Conservation (phyloP, 2,888 invertebrate genomes). For the Microdon myrmicae region DNA sequence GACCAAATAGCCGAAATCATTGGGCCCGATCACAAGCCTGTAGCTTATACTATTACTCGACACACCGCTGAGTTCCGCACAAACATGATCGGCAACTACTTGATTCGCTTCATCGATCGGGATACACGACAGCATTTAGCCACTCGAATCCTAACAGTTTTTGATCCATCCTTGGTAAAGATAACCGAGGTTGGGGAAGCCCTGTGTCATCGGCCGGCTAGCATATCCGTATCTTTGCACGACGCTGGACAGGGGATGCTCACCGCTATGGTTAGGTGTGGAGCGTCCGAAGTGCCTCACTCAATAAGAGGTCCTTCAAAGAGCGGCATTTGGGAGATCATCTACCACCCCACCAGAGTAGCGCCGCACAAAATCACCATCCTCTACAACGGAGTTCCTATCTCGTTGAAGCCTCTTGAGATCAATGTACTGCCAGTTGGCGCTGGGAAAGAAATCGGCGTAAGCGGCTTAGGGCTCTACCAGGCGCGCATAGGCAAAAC, state of each 20-base stretch:
- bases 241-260: conserved; percentile 88
- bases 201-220: conserved; percentile 82
- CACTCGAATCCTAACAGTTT: conserved; percentile 78
- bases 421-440: conserved; percentile 73
- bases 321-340: conserved; percentile 81
- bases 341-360: conserved; percentile 87
- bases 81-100: conserved; percentile 78
- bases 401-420: conserved; percentile 69
- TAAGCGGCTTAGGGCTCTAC: conserved; percentile 85
- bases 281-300: conserved; percentile 83
- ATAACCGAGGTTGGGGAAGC: conserved; percentile 81
- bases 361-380: conserved; percentile 89
- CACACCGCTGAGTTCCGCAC: conserved; percentile 82
- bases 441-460: conserved; percentile 76
- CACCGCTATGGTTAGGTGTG: conserved; percentile 82
- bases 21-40: conserved; percentile 73
- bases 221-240: conserved; percentile 79
- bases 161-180: conserved; percentile 80
- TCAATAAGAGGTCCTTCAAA: conserved; percentile 78
- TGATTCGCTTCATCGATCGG: conserved; percentile 74
- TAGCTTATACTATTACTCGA: conserved; percentile 72
- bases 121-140: conserved; percentile 72
- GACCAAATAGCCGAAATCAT: conserved; percentile 75
- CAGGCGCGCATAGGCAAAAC: conserved; percentile 85
- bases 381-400: conserved; percentile 86